Conservation (phyloP, 2,113 vertebrate genomes). For the Anthoscopus minutus region DNA sequence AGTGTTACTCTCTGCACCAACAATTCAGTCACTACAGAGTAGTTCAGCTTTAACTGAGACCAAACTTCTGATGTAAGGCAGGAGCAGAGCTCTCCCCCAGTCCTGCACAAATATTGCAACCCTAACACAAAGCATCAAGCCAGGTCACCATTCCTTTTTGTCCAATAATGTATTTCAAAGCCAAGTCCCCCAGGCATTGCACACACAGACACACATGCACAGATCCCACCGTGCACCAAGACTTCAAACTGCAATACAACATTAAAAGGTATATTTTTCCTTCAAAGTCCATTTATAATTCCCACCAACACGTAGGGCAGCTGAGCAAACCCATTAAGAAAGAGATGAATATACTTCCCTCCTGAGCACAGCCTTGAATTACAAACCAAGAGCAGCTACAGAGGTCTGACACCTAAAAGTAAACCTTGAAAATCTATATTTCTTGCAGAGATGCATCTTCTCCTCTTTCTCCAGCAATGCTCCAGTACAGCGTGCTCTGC, state of each 20-base stretch:
- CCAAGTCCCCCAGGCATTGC: background rate
- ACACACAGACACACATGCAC: background rate
- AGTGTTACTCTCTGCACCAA: background rate
- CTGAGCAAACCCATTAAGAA: slow-evolving; percentile 25
- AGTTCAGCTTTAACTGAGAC: background rate
- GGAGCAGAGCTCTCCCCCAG: background rate
- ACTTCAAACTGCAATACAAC: background rate
- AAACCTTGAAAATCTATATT: slow-evolving; percentile 5
- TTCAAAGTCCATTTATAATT: slow-evolving; percentile 23
- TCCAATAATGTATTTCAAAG: background rate
- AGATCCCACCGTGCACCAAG: background rate
- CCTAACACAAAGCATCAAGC: background rate
- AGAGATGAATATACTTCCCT: slow-evolving; percentile 4
- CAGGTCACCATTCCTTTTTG: background rate
- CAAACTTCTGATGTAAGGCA: background rate
- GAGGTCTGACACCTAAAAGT: background rate
- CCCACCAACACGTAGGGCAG: background rate
- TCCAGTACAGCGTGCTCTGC: background rate
- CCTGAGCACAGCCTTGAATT: background rate
- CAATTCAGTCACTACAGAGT: background rate
- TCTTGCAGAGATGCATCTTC: background rate
- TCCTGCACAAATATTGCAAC: background rate
- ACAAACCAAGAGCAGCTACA: background rate
- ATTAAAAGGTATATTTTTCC: background rate
- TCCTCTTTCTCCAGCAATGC: background rate